These are phyloP conservation scores for Apeira syringaria DNA, from an alignment of 2,888 invertebrate species.

Conservation along the genomic window DNA sequence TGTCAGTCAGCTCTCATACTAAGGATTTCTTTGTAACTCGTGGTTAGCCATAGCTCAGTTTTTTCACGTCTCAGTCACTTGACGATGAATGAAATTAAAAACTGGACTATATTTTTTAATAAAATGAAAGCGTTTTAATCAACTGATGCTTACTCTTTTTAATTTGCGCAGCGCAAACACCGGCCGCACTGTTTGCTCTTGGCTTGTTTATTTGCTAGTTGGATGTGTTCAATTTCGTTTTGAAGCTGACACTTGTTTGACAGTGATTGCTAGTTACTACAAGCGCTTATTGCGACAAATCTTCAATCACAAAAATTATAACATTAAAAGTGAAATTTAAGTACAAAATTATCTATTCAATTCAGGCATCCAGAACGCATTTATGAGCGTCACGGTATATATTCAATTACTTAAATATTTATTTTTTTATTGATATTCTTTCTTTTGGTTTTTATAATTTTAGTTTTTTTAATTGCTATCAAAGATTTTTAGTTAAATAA, in stretches of 20 bases:
- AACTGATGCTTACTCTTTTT: slow-evolving; percentile 24
- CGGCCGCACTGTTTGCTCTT: not conserved
- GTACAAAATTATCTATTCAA: too few relatives aligned
- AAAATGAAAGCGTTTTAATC: slow-evolving; percentile 31
- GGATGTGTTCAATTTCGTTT: not conserved
- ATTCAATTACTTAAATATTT: too few relatives aligned
- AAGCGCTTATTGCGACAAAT: too few relatives aligned
- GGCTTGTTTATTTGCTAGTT: slow-evolving; percentile 3
- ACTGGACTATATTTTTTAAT: slow-evolving; percentile 32
- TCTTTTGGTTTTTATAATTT: too few relatives aligned
- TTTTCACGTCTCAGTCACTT: slow-evolving; percentile 41
- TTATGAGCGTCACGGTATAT: too few relatives aligned
- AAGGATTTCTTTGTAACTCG: slow-evolving; percentile 12
- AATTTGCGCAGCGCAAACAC: slow-evolving; percentile 9
- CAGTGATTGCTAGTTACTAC: too few relatives aligned
- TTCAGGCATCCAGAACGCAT: too few relatives aligned
- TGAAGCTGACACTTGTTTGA: not conserved
- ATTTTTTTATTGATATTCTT: too few relatives aligned
- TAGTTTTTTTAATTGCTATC: too few relatives aligned
- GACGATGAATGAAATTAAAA: slow-evolving; percentile 50
- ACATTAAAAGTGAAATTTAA: too few relatives aligned
- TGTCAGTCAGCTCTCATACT: slow-evolving; percentile 4
- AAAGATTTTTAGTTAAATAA: too few relatives aligned
- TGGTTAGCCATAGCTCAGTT: slow-evolving; percentile 33
- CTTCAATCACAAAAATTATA: too few relatives aligned